Evolutionary conservation across 1,140 invertebrate genomes (phyloP).

Genomic region (Palaemon carinicauda): DNA sequence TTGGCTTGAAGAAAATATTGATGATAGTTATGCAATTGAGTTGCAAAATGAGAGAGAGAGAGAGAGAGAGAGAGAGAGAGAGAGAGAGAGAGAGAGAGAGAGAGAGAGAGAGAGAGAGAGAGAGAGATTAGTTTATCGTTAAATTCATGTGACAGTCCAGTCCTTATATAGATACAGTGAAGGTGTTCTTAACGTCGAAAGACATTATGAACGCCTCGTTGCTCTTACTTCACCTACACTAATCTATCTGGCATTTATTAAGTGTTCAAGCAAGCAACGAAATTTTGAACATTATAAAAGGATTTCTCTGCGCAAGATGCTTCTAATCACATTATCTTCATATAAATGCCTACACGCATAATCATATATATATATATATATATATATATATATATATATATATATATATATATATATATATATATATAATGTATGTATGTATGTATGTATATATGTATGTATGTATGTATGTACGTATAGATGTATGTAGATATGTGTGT

Average conservation of each 20-base stretch:
- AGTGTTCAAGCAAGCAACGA: neutral
- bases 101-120: conserved; percentile 6
- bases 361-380: neutral
- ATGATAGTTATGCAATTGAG: too few species aligned
- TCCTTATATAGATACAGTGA: neutral
- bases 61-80: neutral
- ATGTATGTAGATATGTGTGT: too few species aligned
- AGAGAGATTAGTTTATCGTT: neutral
- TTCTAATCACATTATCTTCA: too few species aligned
- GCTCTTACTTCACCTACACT: too few species aligned
- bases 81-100: conserved; percentile 20
- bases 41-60: neutral
- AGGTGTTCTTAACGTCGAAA: neutral
- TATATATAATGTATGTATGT: neutral
- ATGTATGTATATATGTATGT: neutral
- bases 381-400: neutral
- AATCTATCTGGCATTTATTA: too few species aligned
- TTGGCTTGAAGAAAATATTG: too few species aligned
- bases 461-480: neutral
- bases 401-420: neutral
- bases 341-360: too few species aligned
- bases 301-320: too few species aligned
- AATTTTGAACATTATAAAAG: neutral
- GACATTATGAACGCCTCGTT: too few species aligned
- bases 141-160: neutral